Base-by-base conservation (phyloP, 2,797 vertebrate genomes). In the Hyperoplus lanceolatus region DNA sequence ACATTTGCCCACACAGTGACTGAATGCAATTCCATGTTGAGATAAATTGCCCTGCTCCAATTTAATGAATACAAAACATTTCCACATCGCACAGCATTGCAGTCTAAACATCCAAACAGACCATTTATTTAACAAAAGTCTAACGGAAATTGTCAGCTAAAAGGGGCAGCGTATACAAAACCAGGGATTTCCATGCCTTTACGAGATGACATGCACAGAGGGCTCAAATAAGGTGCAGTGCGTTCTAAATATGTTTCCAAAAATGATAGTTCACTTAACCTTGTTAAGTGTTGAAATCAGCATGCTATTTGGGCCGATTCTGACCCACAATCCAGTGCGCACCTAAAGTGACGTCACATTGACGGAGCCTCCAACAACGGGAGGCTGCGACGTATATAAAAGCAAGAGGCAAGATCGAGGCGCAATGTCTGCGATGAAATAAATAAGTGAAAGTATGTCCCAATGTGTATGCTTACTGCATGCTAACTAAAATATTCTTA, bases 81-180 rank as follows among this genome's bases (percentile, higher is more conserved):
- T 60, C 16, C 36, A 56, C 58, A 64, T n/a, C 51, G 62, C 63
- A 68, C 39, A 70, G 43, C 64, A 67, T 54, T 69, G 11, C 59
- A 41, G 42, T 48, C 46, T 82, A 39, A 82, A 75, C 18, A 69
- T 67, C 67, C 59, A 43, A 72, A 79, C 41, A 75, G 36, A 69
- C 60, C 49, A 81, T 85, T 84, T 82, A 79, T 85, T 84, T 75
- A 53, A 55, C 41, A 73, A 51, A 65, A 82, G 70, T 76, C 57
- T 46, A 38, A 77, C 63, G 55, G 46, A 87, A 85, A 83, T 66
- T 38, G n/a, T 77, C 75, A 68, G 53, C 67, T 64, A 69, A 82
- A 75, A 62, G 59, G 29, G 29, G 54, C 67, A 78, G 64, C 62
- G 62, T 70, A 64, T 58, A 77, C 53, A 83, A 72, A 89, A 83